Conservation (phyloP, 2,888 invertebrate species). For the Ctenicera cuprea region DNA sequence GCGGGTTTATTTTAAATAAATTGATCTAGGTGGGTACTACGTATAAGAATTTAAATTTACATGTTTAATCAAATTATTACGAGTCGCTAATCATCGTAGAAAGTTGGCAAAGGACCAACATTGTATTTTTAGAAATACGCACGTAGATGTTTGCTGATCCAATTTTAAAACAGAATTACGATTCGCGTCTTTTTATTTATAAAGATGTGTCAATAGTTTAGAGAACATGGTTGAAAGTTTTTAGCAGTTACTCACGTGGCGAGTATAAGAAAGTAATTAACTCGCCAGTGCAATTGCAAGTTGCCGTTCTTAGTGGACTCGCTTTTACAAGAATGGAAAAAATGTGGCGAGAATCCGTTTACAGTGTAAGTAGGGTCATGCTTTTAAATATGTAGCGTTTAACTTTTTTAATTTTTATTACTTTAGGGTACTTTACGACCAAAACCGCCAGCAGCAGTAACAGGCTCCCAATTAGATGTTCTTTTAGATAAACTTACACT, state of each 20-base stretch:
- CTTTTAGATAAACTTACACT: constrained; percentile 61
- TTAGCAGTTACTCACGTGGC: constrained; percentile 17
- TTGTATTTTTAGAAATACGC: constrained; percentile 51
- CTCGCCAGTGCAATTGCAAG: not conserved
- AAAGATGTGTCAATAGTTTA: constrained; percentile 33
- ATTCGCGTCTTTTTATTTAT: constrained; percentile 34
- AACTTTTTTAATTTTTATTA: constrained; percentile 25
- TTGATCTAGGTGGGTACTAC: too few species aligned
- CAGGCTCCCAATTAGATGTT: constrained; percentile 61
- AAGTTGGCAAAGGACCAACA: constrained; percentile 6
- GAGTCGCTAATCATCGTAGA: not conserved
- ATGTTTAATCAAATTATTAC: not conserved
- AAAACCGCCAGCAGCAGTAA: constrained; percentile 55
- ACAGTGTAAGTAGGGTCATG: constrained; percentile 47
- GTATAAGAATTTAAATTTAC: too few species aligned
- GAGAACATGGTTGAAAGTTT: constrained; percentile 15
- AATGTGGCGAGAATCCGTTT: constrained; percentile 41
- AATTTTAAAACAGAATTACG: constrained; percentile 47
- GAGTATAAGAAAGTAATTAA: not conserved
- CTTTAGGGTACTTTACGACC: constrained; percentile 65
- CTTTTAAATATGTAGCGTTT: not conserved
- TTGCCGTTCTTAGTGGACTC: not conserved
- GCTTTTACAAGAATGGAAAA: constrained; percentile 12
- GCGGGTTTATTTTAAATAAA: too few species aligned
- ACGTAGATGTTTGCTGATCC: constrained; percentile 49